Conservation (phyloP, 2,113 vertebrate genomes). For the human region DNA sequence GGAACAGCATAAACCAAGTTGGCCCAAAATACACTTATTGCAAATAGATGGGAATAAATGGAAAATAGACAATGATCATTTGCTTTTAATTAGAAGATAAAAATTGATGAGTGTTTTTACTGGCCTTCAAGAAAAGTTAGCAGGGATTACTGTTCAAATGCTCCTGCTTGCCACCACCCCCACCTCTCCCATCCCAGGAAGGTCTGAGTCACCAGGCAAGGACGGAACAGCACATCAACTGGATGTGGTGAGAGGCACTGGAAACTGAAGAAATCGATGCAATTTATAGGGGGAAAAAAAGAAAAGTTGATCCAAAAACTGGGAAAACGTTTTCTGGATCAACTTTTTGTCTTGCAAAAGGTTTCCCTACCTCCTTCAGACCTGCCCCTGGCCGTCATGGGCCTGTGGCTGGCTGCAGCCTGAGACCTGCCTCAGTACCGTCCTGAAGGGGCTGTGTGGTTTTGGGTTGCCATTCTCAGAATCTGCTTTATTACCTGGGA, state of each 20-base stretch:
- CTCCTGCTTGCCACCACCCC: accelerated
- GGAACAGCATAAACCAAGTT: conserved; percentile 40
- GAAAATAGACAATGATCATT: conserved; percentile 64
- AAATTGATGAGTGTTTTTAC: conserved; percentile 30
- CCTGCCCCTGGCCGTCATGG: too few species aligned
- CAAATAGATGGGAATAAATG: conserved; percentile 50
- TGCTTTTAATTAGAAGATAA: conserved; percentile 48
- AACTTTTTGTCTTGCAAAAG: not conserved
- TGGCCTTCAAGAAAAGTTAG: not conserved
- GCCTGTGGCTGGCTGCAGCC: not conserved
- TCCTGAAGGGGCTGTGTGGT: not conserved
- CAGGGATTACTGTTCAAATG: not conserved
- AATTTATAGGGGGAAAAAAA: not conserved
- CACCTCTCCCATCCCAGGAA: too few species aligned
- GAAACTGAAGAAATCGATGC: not conserved
- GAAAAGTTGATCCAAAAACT: not conserved
- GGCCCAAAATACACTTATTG: conserved; percentile 45
- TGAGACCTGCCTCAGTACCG: not conserved
- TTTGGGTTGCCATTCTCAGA: not conserved
- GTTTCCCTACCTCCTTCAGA: not conserved
- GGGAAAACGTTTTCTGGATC: not conserved
- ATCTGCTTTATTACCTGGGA: not conserved
- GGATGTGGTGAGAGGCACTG: not conserved
- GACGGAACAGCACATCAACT: accelerated
- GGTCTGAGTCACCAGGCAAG: not conserved